phyloP scores from a whole-genome alignment of 1,140 invertebrate genomes.

The Atta texana region DNA sequence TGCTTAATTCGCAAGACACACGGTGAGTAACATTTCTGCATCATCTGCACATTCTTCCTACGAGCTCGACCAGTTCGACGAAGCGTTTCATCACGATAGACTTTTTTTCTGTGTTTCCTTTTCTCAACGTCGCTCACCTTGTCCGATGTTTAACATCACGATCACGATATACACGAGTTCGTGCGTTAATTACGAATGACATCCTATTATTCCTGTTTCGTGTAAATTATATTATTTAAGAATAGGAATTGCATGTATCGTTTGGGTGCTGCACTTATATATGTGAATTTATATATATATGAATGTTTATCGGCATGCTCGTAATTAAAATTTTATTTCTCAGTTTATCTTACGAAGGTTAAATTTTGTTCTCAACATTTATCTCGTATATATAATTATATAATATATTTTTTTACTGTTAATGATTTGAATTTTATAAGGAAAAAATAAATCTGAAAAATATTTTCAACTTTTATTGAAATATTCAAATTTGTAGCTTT shows the following conservation, averaged over 20 bases:
- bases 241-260: background rate
- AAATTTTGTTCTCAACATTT: background rate
- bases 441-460: background rate
- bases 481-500: too few relatives aligned
- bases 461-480: background rate
- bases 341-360: background rate
- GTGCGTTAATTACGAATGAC: background rate
- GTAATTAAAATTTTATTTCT: background rate
- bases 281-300: background rate
- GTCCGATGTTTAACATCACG: background rate
- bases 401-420: background rate
- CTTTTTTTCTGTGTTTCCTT: conserved; percentile 35
- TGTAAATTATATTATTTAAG: background rate
- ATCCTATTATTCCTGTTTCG: background rate
- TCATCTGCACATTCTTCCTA: background rate
- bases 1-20: conserved; percentile 2
- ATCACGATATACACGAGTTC: background rate
- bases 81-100: conserved; percentile 65
- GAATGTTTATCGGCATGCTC: background rate
- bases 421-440: background rate
- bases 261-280: too few relatives aligned
- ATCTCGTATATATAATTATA: background rate
- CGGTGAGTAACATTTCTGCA: background rate
- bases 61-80: conserved; percentile 44
- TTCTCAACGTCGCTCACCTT: conserved; percentile 34